Percentiles rank a stretch among this genome's conserved stretches.
Conservation (phyloP, 1,140 invertebrate species). For the Tetramorium simillimum region DNA sequence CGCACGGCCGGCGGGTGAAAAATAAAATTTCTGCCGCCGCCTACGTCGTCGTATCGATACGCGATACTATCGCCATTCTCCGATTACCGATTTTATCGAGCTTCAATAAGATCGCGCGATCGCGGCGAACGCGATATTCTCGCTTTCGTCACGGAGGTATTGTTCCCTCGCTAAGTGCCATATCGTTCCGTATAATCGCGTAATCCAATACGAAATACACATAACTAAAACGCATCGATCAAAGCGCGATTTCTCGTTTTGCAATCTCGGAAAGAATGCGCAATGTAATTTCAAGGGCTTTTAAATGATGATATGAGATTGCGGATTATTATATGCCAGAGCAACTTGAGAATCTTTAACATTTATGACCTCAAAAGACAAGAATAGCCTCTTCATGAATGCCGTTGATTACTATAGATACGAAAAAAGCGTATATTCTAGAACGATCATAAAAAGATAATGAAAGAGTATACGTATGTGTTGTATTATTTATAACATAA, state of each 20-base stretch:
- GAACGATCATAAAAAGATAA: neutral
- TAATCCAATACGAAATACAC: constrained; percentile 17
- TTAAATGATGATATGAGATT: neutral
- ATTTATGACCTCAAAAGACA: neutral
- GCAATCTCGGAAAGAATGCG: neutral
- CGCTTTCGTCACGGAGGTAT: constrained; percentile 55
- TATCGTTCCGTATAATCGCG: constrained; percentile 11
- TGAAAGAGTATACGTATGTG: neutral
- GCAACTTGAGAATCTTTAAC: neutral
- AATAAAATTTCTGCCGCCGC: constrained; percentile 35
- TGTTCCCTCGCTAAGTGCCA: constrained; percentile 35
- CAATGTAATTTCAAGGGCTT: neutral
- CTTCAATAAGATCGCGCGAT: constrained; percentile 49
- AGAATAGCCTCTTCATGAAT: neutral
- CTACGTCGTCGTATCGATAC: constrained; percentile 38
- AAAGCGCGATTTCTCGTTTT: constrained; percentile 18
- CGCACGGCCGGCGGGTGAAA: constrained; percentile 1
- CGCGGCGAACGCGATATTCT: constrained; percentile 41
- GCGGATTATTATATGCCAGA: neutral
- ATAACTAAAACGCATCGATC: constrained; percentile 32
- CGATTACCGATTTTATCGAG: constrained; percentile 54
- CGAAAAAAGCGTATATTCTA: neutral
- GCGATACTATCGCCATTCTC: constrained; percentile 51
- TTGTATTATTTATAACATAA: neutral
- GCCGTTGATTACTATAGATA: neutral